Conservation (phyloP, 2,797 vertebrate genomes). For the Sphenodon punctatus region DNA sequence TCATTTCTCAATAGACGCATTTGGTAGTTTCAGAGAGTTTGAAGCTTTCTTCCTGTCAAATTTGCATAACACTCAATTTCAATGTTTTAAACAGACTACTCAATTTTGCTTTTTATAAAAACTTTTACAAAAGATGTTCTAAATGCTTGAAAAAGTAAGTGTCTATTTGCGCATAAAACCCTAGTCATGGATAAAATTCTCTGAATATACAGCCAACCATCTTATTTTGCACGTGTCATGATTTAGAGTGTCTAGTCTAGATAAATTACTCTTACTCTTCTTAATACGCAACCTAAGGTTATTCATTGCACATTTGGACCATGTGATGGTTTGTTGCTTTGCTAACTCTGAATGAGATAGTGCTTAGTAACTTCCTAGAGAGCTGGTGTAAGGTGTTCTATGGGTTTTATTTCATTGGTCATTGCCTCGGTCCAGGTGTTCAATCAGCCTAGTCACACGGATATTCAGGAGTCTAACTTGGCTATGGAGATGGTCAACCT, state of each 20-base stretch:
- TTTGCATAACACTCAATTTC: constrained; percentile 37
- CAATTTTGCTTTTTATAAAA: constrained; percentile 74
- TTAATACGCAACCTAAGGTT: constrained; percentile 31
- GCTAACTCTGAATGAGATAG: constrained; percentile 44
- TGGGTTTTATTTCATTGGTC: constrained; percentile 78
- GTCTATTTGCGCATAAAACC: constrained; percentile 67
- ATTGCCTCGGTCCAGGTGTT: constrained; percentile 84
- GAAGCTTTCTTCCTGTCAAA: constrained; percentile 37
- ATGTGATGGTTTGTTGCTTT: constrained; percentile 53
- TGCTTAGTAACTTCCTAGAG: constrained; percentile 16
- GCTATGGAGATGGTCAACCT: constrained; percentile 93
- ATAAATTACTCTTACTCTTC: neutral
- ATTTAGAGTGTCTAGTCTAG: constrained; percentile 33
- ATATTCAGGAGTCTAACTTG: constrained; percentile 96
- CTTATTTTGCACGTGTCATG: constrained; percentile 38
- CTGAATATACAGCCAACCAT: constrained; percentile 60
- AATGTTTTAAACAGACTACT: constrained; percentile 60
- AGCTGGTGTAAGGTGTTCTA: constrained; percentile 52
- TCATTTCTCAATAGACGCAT: constrained; percentile 54
- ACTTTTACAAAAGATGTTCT: constrained; percentile 77
- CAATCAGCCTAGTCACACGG: constrained; percentile 91
- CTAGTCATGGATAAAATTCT: constrained; percentile 72
- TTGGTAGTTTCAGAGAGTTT: constrained; percentile 32
- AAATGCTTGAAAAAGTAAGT: constrained; percentile 75
- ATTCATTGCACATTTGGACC: constrained; percentile 38